phyloP scores from a whole-genome alignment of 2,113 vertebrate species.

The Ochotona curzoniae region DNA sequence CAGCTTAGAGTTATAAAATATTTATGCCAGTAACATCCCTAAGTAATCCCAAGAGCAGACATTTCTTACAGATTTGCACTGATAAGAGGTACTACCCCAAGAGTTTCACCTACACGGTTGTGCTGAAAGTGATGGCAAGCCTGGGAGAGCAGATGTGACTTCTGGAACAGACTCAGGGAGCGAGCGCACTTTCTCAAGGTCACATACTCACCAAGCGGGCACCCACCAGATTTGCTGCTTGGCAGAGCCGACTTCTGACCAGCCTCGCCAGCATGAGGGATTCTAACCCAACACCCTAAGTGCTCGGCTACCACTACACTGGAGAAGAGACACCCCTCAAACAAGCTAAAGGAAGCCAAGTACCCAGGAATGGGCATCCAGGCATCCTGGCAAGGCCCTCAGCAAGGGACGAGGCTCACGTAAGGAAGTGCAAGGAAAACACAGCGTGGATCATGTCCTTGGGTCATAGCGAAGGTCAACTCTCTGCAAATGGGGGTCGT shows the following conservation, averaged over 20 bases:
- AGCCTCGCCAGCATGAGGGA: not conserved
- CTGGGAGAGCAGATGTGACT: not conserved
- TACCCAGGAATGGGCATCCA: not conserved
- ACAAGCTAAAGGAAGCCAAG: not conserved
- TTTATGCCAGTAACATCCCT: not conserved
- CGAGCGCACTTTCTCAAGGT: not conserved
- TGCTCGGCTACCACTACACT: fast-evolving
- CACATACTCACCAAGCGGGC: not conserved
- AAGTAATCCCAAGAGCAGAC: not conserved
- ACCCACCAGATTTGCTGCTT: not conserved
- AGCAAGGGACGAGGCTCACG: too few species aligned
- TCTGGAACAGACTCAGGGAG: not conserved
- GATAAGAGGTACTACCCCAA: not conserved
- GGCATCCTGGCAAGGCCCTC: too few species aligned
- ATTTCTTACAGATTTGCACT: not conserved
- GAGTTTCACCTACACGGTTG: not conserved
- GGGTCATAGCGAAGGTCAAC: too few species aligned
- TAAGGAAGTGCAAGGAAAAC: too few species aligned
- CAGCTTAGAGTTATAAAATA: constrained; percentile 6
- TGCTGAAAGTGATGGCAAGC: not conserved
- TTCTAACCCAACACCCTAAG: too few species aligned
- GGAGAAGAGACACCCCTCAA: not conserved
- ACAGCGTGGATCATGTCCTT: not conserved
- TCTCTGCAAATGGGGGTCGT: not conserved
- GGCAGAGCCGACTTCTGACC: not conserved